Evolutionary conservation across 2,797 vertebrate species (phyloP).

Genomic region (Pangasius macronema): DNA sequence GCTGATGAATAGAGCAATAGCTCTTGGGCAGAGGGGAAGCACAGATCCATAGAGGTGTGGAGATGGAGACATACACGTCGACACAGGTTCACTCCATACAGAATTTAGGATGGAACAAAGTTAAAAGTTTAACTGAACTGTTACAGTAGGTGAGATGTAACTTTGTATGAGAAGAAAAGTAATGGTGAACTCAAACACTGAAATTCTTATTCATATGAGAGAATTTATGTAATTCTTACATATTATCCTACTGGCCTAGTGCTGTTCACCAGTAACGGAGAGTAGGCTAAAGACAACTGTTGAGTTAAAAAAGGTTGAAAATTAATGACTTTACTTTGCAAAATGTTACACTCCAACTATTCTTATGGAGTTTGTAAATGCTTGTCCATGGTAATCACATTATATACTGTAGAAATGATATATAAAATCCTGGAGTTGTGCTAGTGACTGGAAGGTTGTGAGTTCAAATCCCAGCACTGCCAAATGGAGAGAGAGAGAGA

Average conservation of each 20-base stretch:
- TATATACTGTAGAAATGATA: not conserved
- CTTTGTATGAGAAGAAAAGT: not conserved
- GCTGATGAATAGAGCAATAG: conserved; percentile 47
- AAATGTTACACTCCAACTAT: not conserved
- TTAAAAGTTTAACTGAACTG: not conserved
- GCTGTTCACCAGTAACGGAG: not conserved
- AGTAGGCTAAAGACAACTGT: not conserved
- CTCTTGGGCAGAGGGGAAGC: conserved; percentile 42
- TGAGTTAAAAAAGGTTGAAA: not conserved
- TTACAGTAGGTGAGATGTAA: not conserved
- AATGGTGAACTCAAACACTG: not conserved
- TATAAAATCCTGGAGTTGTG: not conserved
- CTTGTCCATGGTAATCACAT: not conserved
- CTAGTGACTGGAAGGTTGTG: not conserved
- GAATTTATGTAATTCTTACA: not conserved
- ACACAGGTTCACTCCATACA: conserved; percentile 3
- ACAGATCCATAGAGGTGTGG: conserved; percentile 47
- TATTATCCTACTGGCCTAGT: too few relatives aligned
- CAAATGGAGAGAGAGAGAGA: not conserved
- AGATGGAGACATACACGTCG: not conserved
- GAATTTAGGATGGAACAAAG: not conserved
- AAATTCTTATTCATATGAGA: not conserved
- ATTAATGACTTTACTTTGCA: not conserved
- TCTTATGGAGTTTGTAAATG: not conserved
- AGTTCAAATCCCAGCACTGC: not conserved